Evolutionary conservation across 92 coral and sea anemone species (phyloP).

Genomic region (Porites divaricata): DNA sequence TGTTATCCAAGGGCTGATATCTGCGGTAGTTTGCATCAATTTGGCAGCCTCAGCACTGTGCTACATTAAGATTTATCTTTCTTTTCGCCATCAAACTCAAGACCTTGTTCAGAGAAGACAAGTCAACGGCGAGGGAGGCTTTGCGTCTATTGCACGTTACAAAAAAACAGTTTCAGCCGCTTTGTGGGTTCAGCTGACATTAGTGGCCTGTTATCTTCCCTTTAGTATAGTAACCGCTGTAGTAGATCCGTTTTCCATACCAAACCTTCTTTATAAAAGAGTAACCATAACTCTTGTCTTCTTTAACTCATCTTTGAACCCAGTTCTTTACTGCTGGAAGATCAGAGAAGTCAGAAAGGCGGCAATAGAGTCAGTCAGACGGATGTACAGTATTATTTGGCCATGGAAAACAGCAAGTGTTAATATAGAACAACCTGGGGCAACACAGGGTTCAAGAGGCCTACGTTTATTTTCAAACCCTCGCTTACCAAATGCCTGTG

Average conservation of each 20-base stretch:
- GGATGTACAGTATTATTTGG: background rate
- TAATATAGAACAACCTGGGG: background rate
- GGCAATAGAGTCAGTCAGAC: background rate
- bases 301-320: conserved; percentile 12
- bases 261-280: background rate
- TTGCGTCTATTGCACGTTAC: background rate
- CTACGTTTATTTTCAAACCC: background rate
- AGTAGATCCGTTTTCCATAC: background rate
- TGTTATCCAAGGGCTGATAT: background rate
- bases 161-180: conserved; percentile 1
- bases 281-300: background rate
- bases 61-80: background rate
- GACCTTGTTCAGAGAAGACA: background rate
- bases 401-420: background rate
- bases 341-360: background rate
- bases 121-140: background rate
- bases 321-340: conserved; percentile 12
- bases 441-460: background rate
- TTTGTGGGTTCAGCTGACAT: background rate
- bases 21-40: background rate
- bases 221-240: background rate
- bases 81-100: background rate
- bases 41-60: background rate
- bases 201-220: background rate
- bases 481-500: too few species aligned